Evolutionary conservation across 2,113 vertebrate genomes (phyloP), one percentile per base, ranked within the genome.

Genomic region (Scalopus aquaticus): DNA sequence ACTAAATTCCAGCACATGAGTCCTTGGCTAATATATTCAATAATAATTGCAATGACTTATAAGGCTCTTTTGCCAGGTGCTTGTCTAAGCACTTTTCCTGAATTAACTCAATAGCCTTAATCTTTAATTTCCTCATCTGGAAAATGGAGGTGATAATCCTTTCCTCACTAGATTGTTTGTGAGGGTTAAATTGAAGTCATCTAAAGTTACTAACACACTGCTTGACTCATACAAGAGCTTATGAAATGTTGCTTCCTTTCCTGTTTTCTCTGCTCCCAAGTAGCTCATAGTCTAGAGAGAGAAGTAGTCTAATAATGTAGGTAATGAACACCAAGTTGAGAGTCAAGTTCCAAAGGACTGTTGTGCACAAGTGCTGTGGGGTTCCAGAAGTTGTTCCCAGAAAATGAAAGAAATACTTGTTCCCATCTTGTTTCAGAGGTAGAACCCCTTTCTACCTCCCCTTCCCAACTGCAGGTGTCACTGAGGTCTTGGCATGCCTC

Each of bases 41-140:
- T 77, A 76, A 51, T 65, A 74, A 82, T 19, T n/a, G 30, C 11
- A 54, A 4, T 46, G 26, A 44, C 77, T 92, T 76, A 84, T 7
- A 44, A 32, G 85, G 65, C 7, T 49, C 37, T 65, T 69, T 42
- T 12, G 1, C 35, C 72, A 56, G 62, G n/a, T 60, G 56, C 72
- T 77, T 78, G 46, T 30, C 60, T 76, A 95, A 84, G 62, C 44
- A 67, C 65, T 72, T 56, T 82, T 65, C 39, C 10, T 72, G 65
- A 93, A 88, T 56, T 88, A 24, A 72, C 44, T 79, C 44, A 79
- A 8, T 62, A 64, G n/a, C 37, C 79, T 73, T 85, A 51, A 62
- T 72, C 24, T 90, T 94, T 83, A 35, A 58, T 85, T 91, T 85
- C 67, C 26, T 91, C 70, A 62, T 85, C 65, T 96, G 37, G 39